Base-by-base conservation (phyloP, 2,113 vertebrate species). In the Diphyllodes magnificus region DNA sequence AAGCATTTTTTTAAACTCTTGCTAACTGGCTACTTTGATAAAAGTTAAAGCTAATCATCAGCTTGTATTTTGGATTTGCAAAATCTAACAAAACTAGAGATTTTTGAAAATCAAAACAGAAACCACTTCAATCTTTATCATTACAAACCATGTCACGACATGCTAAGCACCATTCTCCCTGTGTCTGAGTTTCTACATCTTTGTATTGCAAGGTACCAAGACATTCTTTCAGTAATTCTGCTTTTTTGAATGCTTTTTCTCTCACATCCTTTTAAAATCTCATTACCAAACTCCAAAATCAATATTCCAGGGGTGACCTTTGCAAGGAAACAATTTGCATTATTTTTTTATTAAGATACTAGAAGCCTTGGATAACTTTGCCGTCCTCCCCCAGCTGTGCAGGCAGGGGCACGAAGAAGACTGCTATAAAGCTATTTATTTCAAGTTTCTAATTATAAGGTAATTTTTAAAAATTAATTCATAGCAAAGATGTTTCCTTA, bases 271-370 rank as follows among this genome's bases (percentile, higher is more conserved):
- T 86, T 56, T 22, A 40, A 85, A 93, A 87, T n/a, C 27, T 72
- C 44, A 15, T 27, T 65, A 30, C 39, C 17, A 83, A 76, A 47
- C 28, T 10, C 53, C 20, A 53, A 60, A 50, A 1, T 35, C 30
- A 63, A 0, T 71, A 64, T 82, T 88, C 57, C 13, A 18, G 47
- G 37, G 6, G 10, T 18, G 28, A 72, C 20, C 18, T 68, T 35
- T 54, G 3, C 24, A 49, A 50, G 30, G 39, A 81, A 82, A 8
- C 0, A 0, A 4, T 80, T 73, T 3, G 1, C n/a, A 18, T 51
- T 50, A 27, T 56, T 75, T 86, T 85, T 85, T 84, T 9, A 72
- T 27, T n/a, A 33, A 64, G 31, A 31, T 11, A 20, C 20, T 54
- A 17, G 21, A 79, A 61, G 6, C 22, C 17, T 87, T 10, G 2